Conservation (phyloP, 1,140 invertebrate genomes). For the Drosophila willistoni region DNA sequence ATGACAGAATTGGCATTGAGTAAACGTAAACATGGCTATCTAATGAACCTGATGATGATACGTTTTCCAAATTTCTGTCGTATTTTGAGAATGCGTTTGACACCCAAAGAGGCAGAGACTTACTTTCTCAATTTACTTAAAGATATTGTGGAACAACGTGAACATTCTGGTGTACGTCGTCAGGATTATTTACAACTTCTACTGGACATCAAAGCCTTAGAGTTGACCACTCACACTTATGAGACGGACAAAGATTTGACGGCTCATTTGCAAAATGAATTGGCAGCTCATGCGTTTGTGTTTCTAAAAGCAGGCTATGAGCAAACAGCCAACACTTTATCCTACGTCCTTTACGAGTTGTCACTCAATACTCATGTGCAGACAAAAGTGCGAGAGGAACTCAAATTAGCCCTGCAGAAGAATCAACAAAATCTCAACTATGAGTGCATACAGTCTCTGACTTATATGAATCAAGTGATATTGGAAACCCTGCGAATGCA, state of each 20-base stretch:
- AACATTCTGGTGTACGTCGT: slow-evolving; percentile 79
- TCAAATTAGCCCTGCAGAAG: slow-evolving; percentile 75
- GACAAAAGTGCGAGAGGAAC: slow-evolving; percentile 83
- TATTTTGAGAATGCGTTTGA: slow-evolving; percentile 50
- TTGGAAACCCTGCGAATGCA: slow-evolving; percentile 85
- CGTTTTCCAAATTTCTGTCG: slow-evolving; percentile 70
- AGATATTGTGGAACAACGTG: slow-evolving; percentile 83
- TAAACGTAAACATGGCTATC: slow-evolving; percentile 67
- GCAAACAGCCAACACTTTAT: slow-evolving; percentile 84
- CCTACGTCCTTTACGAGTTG: slow-evolving; percentile 84
- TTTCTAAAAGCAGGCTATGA: slow-evolving; percentile 88
- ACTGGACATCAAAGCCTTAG: slow-evolving; percentile 62
- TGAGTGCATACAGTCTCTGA: slow-evolving; percentile 85
- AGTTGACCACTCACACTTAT: slow-evolving; percentile 70
- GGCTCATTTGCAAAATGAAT: slow-evolving; percentile 63
- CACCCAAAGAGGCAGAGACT: slow-evolving; percentile 65
- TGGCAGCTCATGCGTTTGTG: slow-evolving; percentile 85
- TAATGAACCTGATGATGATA: slow-evolving; percentile 68
- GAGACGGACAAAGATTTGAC: slow-evolving; percentile 61
- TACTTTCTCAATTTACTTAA: slow-evolving; percentile 83
- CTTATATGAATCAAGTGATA: slow-evolving; percentile 85
- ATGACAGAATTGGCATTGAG: slow-evolving; percentile 76
- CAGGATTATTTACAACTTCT: slow-evolving; percentile 85
- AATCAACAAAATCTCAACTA: slow-evolving; percentile 80
- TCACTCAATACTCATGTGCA: slow-evolving; percentile 84